These are phyloP conservation scores for Micrasema minimum DNA, from an alignment of 1,140 invertebrate genomes.

Conservation along the genomic window DNA sequence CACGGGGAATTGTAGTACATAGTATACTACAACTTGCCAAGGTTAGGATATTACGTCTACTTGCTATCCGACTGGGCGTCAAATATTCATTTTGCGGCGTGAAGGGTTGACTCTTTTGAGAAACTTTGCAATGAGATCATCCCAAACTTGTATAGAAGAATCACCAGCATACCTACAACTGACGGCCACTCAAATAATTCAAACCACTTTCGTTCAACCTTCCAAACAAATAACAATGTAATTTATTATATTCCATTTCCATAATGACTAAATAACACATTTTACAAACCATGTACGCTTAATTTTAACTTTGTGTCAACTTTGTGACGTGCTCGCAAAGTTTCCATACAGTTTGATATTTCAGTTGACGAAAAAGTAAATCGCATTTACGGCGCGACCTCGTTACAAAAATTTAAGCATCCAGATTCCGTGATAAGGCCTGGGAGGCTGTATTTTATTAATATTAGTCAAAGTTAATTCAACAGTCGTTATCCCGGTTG, in stretches of 20 bases:
- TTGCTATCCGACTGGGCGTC: constrained; percentile 29
- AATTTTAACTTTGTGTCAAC: no score
- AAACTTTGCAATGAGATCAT: constrained; percentile 52
- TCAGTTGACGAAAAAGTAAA: constrained; percentile 21
- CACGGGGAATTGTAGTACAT: no score
- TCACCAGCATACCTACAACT: not conserved
- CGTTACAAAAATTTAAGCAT: constrained; percentile 26
- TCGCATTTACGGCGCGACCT: constrained; percentile 18
- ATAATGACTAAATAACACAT: no score
- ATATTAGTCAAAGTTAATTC: constrained; percentile 54
- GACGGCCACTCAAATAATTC: not conserved
- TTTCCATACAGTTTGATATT: not conserved
- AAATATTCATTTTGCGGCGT: constrained; percentile 52
- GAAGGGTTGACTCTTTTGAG: constrained; percentile 41
- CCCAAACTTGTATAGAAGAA: constrained; percentile 28
- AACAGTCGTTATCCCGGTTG: constrained; percentile 51
- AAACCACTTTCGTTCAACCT: no score
- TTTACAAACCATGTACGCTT: no score
- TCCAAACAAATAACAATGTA: no score
- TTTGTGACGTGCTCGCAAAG: no score
- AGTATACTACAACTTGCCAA: no score
- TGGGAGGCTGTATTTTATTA: constrained; percentile 49
- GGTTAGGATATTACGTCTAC: no score
- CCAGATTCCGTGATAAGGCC: constrained; percentile 12
- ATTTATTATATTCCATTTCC: no score